These are phyloP conservation scores for Eulemur rubriventer DNA, from an alignment of 2,797 vertebrate species.

Conservation along the genomic window DNA sequence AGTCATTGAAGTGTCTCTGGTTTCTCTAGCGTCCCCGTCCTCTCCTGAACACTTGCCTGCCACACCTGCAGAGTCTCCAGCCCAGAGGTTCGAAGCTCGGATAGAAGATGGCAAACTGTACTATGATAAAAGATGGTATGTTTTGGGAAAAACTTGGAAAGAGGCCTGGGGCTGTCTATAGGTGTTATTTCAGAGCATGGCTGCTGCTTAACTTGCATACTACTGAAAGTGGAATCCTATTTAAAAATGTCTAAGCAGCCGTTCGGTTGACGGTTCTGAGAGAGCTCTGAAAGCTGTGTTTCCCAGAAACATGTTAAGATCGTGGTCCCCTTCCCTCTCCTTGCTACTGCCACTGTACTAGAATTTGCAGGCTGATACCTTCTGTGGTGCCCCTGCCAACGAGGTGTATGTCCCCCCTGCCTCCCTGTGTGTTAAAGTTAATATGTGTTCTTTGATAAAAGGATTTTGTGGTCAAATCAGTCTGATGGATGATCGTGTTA, in stretches of 20 bases:
- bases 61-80: conserved; percentile 92
- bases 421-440: neutral
- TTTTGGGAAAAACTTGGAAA: neutral
- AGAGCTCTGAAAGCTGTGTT: neutral
- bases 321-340: neutral
- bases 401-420: neutral
- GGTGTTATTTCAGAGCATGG: neutral
- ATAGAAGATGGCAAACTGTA: conserved; percentile 99
- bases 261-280: neutral
- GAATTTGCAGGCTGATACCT: neutral
- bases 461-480: neutral
- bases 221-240: neutral
- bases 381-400: neutral
- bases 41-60: conserved; percentile 95
- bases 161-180: neutral
- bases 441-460: neutral
- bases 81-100: conserved; percentile 96
- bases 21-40: conserved; percentile 92
- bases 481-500: neutral
- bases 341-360: neutral
- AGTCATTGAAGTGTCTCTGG: conserved; percentile 35
- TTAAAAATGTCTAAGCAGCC: neutral
- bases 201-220: neutral
- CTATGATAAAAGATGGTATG: conserved; percentile 99
- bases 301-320: neutral